Evolutionary conservation across 37 sponge, comb jelly and placozoan genomes (phyloP).

Genomic region (Oopsacas minuta): DNA sequence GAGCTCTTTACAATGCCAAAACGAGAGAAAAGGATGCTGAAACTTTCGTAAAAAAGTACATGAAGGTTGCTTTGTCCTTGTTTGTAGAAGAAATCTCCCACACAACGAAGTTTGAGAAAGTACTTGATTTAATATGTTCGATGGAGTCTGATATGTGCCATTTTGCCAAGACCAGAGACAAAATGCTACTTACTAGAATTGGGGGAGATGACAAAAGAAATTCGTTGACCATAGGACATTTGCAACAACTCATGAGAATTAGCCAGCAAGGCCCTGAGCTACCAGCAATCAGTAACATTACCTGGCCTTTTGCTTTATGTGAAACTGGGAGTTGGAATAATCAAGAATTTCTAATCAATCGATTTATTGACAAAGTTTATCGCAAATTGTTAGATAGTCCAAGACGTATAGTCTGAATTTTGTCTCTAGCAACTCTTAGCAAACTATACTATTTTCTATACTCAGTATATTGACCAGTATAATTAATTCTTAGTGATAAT

Average conservation of each 20-base stretch:
- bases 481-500: background rate
- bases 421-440: too few relatives aligned
- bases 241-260: background rate
- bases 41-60: background rate
- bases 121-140: background rate
- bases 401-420: background rate
- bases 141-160: background rate
- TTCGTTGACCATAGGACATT: background rate
- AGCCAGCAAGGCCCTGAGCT: background rate
- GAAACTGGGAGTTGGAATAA: background rate
- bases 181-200: background rate
- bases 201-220: background rate
- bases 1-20: background rate
- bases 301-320: background rate
- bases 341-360: background rate
- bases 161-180: background rate
- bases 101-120: background rate
- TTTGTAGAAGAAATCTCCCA: background rate
- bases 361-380: background rate
- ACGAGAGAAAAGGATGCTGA: background rate
- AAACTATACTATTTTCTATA: background rate
- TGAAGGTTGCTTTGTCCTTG: background rate
- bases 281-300: background rate
- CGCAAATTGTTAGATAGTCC: background rate
- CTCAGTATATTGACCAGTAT: background rate